Percentiles rank a stretch among this genome's conserved stretches.
phyloP scores from a whole-genome alignment of 2,113 vertebrate species.

The Hippocampus zosterae region DNA sequence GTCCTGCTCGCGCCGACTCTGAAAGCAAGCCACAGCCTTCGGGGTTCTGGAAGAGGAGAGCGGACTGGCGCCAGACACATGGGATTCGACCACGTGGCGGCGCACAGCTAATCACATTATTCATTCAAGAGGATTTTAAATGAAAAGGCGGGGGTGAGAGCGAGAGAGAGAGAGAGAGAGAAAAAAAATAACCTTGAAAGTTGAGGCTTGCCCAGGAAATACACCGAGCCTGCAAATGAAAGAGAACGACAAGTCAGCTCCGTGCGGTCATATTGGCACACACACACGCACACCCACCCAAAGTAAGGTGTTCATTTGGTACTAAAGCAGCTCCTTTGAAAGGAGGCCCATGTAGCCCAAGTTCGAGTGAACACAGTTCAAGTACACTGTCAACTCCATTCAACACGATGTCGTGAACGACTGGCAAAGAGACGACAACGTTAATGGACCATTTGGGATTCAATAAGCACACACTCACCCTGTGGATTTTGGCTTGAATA shows the following conservation, averaged over 20 bases:
- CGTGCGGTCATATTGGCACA: conserved; percentile 9
- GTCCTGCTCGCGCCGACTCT: neutral
- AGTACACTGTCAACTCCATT: conserved; percentile 30
- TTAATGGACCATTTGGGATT: neutral
- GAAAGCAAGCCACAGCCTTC: neutral
- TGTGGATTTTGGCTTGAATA: neutral
- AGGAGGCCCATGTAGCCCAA: conserved; percentile 46
- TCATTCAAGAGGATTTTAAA: neutral
- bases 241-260: conserved; percentile 26
- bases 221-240: conserved; percentile 33
- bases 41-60: neutral
- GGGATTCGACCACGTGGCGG: neutral
- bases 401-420: conserved; percentile 23
- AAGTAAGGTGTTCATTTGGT: conserved; percentile 24
- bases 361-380: conserved; percentile 48
- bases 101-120: neutral
- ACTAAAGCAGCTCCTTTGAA: conserved; percentile 46
- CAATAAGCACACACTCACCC: neutral
- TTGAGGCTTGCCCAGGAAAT: conserved; percentile 13
- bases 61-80: neutral
- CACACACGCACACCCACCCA: conserved; percentile 19
- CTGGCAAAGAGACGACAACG: neutral
- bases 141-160: too few species aligned
- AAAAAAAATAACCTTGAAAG: conserved; percentile 10
- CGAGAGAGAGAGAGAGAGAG: too few species aligned